A percentile compares a stretch with the other conserved stretches of the same genome.
These are phyloP conservation scores for Pteruthius melanotis DNA, from an alignment of 2,113 vertebrate species.

Conservation along the genomic window DNA sequence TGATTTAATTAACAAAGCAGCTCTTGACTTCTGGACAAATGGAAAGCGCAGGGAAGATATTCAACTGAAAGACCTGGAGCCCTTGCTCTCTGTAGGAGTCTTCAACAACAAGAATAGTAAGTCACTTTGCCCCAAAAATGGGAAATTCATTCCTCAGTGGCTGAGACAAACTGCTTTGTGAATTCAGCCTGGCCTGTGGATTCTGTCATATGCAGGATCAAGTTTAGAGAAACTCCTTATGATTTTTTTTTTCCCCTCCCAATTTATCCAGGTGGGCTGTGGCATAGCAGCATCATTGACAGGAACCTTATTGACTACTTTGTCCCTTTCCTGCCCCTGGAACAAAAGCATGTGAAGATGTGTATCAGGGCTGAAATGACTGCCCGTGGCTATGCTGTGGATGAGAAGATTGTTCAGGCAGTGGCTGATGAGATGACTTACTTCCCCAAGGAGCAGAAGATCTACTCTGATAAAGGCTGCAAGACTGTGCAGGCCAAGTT, in stretches of 20 bases:
- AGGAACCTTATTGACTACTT: conserved; percentile 93
- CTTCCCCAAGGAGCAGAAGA: conserved; percentile 82
- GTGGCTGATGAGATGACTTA: conserved; percentile 85
- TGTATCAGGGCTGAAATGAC: conserved; percentile 83
- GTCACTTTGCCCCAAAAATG: conserved; percentile 32
- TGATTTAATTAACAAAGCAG: conserved; percentile 79
- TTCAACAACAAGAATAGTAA: conserved; percentile 94
- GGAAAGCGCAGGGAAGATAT: conserved; percentile 84
- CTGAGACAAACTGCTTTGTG: background rate
- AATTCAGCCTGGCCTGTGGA: background rate
- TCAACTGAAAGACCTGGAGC: conserved; percentile 84
- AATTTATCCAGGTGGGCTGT: conserved; percentile 83
- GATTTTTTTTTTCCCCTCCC: background rate
- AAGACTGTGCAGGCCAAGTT: conserved; percentile 87
- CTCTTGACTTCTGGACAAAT: conserved; percentile 84
- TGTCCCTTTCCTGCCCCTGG: conserved; percentile 92
- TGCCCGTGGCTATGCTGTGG: background rate
- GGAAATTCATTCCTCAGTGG: background rate
- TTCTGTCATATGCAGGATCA: background rate
- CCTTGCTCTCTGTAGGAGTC: conserved; percentile 75
- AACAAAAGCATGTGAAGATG: conserved; percentile 85
- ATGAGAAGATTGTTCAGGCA: conserved; percentile 62
- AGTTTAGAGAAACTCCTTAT: background rate
- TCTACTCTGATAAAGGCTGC: conserved; percentile 92
- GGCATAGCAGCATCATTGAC: conserved; percentile 88